Conservation (phyloP, 2,113 vertebrate species). For the Athene cunicularia region DNA sequence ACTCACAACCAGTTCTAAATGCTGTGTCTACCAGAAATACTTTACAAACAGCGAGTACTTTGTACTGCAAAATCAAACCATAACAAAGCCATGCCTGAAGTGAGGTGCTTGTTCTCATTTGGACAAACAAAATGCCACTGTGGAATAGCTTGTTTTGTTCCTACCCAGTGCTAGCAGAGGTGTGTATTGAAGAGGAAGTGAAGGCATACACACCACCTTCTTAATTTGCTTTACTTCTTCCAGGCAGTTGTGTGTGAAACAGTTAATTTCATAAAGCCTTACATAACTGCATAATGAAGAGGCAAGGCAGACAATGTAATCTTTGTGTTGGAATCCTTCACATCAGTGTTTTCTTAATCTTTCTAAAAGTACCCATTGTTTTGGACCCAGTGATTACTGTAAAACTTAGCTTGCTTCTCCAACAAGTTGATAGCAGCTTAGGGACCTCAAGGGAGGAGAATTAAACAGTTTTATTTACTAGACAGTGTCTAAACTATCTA, state of each 20-base stretch:
- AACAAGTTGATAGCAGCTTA: neutral
- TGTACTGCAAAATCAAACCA: neutral
- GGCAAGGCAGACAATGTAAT: neutral
- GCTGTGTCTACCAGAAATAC: neutral
- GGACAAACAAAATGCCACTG: neutral
- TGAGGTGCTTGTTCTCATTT: fast-evolving
- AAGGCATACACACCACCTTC: neutral
- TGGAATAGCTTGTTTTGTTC: neutral
- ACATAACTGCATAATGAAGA: slow-evolving; percentile 11
- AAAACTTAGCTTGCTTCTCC: neutral
- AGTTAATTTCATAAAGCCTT: slow-evolving; percentile 17
- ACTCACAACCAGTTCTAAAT: neutral
- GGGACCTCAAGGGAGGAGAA: neutral
- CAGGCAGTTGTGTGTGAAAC: neutral
- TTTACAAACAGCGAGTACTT: neutral
- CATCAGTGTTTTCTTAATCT: slow-evolving; percentile 22
- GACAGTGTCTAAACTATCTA: neutral
- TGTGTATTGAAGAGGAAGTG: neutral
- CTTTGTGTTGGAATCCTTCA: slow-evolving; percentile 31
- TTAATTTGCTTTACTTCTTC: neutral
- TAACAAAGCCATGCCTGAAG: neutral
- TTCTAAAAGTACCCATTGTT: neutral
- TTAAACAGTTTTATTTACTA: neutral
- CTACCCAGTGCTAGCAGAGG: neutral
- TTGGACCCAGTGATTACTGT: neutral